Base-by-base conservation (phyloP, 37 sponge, comb jelly and placozoan genomes). In the Beroe ovata region DNA sequence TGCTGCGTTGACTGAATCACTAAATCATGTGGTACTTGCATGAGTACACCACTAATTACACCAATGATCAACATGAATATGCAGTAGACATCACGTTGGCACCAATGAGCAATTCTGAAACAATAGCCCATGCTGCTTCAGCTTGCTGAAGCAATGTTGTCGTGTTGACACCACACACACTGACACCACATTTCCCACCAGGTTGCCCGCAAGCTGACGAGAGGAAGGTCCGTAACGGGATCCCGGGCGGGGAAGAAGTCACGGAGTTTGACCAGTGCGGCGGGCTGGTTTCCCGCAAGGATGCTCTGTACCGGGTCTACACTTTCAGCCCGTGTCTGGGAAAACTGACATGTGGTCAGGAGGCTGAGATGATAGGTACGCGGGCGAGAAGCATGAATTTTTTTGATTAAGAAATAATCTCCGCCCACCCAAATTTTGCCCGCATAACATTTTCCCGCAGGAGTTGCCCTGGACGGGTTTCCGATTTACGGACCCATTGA, bases 401-500 rank as follows among this genome's bases (percentile, higher is more conserved):
- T n/a, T n/a, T n/a, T n/a, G n/a, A n/a, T n/a, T n/a, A n/a, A n/a
- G n/a, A n/a, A n/a, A n/a, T n/a, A n/a, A n/a, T n/a, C n/a, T n/a
- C n/a, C n/a, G n/a, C n/a, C n/a, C n/a, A n/a, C n/a, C n/a, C n/a
- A n/a, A n/a, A n/a, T n/a, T n/a, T n/a, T n/a, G n/a, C n/a, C n/a
- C n/a, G n/a, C n/a, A n/a, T n/a, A 18, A 58, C 18, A 58, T 58
- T 62, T 62, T 8, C 1, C 34, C 30, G 25, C 69, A 66, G 69
- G 84, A 36, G 54, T 77, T 38, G 84, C 84, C 1, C 38, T 77
- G 1, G 84, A 77, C 25, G 84, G 84, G 8, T 77, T 40, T 35
- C 84, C 84, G 19, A 77, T 77, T 21, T 77, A 77, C 84, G 84
- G 84, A 3, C 84, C 84, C 26, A 42, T 77, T 21, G 84, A 77